phyloP scores from a whole-genome alignment of 2,888 invertebrate genomes.

The Conops quadrifasciatus region DNA sequence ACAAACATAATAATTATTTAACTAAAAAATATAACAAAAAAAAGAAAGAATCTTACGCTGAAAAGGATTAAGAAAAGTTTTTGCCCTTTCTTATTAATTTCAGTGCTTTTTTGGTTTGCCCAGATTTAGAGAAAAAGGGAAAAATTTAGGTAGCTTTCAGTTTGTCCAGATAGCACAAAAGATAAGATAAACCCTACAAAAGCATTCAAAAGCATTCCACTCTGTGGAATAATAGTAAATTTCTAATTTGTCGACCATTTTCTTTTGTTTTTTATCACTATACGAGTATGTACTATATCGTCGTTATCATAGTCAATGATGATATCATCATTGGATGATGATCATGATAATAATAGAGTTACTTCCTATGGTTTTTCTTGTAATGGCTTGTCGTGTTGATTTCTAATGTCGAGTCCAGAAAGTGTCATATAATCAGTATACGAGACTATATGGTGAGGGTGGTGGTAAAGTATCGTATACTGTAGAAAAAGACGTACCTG shows the following conservation, averaged over 20 bases:
- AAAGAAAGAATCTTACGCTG: no score
- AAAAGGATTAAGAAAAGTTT: no score
- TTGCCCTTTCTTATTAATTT: no score
- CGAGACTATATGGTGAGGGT: no score
- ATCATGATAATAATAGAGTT: not conserved
- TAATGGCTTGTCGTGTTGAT: constrained; percentile 15
- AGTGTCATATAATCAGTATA: constrained; percentile 5
- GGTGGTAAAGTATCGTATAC: not conserved
- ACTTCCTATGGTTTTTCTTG: not conserved
- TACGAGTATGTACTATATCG: no score
- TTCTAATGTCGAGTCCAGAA: not conserved
- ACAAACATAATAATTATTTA: no score
- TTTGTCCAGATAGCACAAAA: constrained; percentile 27
- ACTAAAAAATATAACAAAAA: no score
- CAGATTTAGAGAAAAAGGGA: no score
- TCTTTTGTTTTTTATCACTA: not conserved
- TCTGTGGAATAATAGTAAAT: not conserved
- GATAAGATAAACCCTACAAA: constrained; percentile 29
- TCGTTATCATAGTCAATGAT: not conserved
- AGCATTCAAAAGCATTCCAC: constrained; percentile 6
- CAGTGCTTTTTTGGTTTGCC: no score
- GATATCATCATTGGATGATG: no score
- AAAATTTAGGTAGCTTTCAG: not conserved
- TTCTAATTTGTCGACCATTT: not conserved
- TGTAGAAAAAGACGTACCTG: no score